Percentiles rank a stretch among this genome's conserved stretches.
Evolutionary conservation across 2,888 invertebrate genomes (phyloP).

Genomic region (Machimus atricapillus): DNA sequence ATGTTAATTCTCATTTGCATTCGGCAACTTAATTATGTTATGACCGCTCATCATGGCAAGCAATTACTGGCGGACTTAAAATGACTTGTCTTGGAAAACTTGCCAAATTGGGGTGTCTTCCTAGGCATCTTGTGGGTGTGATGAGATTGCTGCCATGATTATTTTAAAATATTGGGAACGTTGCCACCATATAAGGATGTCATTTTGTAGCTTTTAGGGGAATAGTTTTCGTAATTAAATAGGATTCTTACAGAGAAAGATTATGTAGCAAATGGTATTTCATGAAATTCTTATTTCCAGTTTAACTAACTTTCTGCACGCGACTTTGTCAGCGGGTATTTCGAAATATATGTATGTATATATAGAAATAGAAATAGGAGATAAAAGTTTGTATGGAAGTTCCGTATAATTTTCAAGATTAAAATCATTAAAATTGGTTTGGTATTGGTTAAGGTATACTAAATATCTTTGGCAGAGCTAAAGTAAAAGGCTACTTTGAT

Average conservation of each 20-base stretch:
- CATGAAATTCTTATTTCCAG: neutral
- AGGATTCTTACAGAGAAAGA: neutral
- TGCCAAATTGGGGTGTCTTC: conserved; percentile 35
- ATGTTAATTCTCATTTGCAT: conserved; percentile 45
- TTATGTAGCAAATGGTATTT: neutral
- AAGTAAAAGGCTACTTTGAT: too few relatives aligned
- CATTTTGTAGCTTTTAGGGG: neutral
- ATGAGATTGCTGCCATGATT: conserved; percentile 5
- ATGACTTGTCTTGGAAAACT: conserved; percentile 43
- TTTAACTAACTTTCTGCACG: too few relatives aligned
- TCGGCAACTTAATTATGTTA: conserved; percentile 42
- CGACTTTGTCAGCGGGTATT: too few relatives aligned
- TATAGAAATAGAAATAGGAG: too few relatives aligned
- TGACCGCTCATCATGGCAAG: conserved; percentile 37
- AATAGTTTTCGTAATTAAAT: neutral
- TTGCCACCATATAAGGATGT: neutral
- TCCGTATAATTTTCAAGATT: too few relatives aligned
- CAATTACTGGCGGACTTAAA: conserved; percentile 41
- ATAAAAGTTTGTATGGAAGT: too few relatives aligned
- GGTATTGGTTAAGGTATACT: too few relatives aligned
- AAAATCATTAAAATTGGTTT: too few relatives aligned
- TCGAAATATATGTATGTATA: too few relatives aligned
- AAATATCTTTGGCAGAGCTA: too few relatives aligned
- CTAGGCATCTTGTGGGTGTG: neutral
- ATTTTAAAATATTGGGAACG: conserved; percentile 7